Conservation (phyloP, 2,797 vertebrate genomes). For the Muscicapa comitata region DNA sequence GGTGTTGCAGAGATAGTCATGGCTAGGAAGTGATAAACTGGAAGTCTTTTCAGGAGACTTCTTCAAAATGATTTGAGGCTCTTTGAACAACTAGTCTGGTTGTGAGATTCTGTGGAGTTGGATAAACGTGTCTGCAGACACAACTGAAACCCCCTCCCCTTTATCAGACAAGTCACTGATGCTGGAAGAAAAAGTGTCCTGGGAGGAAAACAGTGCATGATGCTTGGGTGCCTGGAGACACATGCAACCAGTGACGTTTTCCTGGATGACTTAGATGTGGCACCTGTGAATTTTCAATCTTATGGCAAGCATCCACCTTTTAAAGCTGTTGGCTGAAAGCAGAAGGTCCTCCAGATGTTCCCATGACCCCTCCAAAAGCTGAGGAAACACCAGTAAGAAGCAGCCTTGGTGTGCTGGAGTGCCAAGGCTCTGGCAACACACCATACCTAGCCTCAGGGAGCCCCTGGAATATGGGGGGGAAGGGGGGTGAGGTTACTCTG, state of each 20-base stretch:
- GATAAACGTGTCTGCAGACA: not conserved
- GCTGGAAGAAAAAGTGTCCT: not conserved
- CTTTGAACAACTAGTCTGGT: not conserved
- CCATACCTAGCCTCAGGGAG: not conserved
- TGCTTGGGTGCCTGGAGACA: not conserved
- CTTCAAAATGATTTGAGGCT: not conserved
- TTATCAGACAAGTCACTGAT: not conserved
- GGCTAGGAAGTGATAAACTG: not conserved
- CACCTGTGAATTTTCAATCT: not conserved
- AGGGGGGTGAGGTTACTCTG: not conserved
- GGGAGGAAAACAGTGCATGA: fast-evolving
- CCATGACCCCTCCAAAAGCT: fast-evolving
- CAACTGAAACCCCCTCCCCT: not conserved
- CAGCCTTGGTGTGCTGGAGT: fast-evolving
- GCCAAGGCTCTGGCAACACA: not conserved
- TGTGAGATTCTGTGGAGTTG: not conserved
- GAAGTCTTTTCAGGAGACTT: not conserved
- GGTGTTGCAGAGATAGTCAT: not conserved
- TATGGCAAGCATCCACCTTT: not conserved
- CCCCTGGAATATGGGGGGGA: not conserved
- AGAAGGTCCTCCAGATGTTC: not conserved
- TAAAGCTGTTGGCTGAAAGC: not conserved
- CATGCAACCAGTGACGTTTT: not conserved
- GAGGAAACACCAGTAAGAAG: not conserved
- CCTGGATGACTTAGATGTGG: not conserved